Evolutionary conservation across 2,888 invertebrate species (phyloP).

Genomic region (Labia minor): DNA sequence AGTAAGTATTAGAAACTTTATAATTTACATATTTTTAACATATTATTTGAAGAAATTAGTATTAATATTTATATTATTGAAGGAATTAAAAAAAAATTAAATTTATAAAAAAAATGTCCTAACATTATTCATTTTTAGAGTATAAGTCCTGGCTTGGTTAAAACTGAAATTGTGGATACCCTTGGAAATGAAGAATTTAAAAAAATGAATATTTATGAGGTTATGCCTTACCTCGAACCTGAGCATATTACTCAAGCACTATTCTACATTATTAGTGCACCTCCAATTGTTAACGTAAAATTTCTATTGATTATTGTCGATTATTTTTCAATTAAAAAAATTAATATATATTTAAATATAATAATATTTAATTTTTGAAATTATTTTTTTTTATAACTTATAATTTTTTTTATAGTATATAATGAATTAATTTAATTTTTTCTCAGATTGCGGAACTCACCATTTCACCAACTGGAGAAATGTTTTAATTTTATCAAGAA

Average conservation of each 20-base stretch:
- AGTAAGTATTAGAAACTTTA: neutral
- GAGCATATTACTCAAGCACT: conserved; percentile 37
- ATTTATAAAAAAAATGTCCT: too few species aligned
- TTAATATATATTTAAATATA: too few species aligned
- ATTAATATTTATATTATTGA: too few species aligned
- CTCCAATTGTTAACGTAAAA: conserved; percentile 33
- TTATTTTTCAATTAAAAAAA: too few species aligned
- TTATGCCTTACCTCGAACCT: conserved; percentile 30
- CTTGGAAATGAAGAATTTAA: conserved; percentile 20
- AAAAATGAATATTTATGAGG: conserved; percentile 24
- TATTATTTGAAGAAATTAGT: too few species aligned
- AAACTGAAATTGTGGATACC: conserved; percentile 35
- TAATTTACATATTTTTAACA: too few species aligned
- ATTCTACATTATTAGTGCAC: conserved; percentile 33
- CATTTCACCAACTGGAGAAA: conserved; percentile 13
- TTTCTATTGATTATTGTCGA: too few species aligned
- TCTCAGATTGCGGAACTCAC: conserved; percentile 16
- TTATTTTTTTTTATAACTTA: too few species aligned
- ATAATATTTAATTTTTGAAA: too few species aligned
- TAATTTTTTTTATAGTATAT: neutral
- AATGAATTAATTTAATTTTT: neutral
- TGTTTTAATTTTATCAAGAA: too few species aligned
- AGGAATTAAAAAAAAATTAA: too few species aligned
- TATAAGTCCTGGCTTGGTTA: conserved; percentile 39
- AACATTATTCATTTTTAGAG: too few species aligned